Evolutionary conservation across 2,797 vertebrate genomes (phyloP), one percentile per base, ranked within the genome.

Genomic region (Enteromius mattozi): DNA sequence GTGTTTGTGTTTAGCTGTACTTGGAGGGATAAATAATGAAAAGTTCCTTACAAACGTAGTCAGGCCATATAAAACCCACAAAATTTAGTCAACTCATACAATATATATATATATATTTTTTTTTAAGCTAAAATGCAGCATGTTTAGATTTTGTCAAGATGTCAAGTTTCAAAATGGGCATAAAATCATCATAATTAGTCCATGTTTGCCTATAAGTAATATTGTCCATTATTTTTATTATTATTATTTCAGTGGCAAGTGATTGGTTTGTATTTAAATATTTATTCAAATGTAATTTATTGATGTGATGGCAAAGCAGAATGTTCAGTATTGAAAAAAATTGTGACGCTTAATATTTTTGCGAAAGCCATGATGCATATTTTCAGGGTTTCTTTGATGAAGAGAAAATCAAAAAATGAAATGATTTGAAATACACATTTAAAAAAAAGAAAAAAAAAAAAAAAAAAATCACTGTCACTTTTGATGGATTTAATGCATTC

Each of bases 1-100:
- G 30, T 72, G 69, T 47, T n/a, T 6, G 21, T 74, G 80, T 82
- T 69, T 81, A 7, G 51, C 42, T 82, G 70, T 49, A 74, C 49
- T 33, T 82, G 7, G 54, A 63, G 54, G 80, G 69, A 45, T 71
- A 12, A 37, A 35, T 63, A 24, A 21, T 47, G 69, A 74, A 59
- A 81, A 4, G 27, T n/a, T 82, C 17, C 5, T 14, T n/a, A 70
- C 16, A 70, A 69, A 71, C 0, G 3, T 21, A 3, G 6, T 24
- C 17, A 17, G 61, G 40, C n/a, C 4, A 9, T 24, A 6, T 4
- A 24, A 77, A 61, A 16, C 49, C 21, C 3, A 47, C 42, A 45
- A 45, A 45, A 0, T 3, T 45, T 13, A 13, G 42, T 45, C 10
- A 45, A 45, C 10, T 42, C 42, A 12, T 42, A 42, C 2, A 12